These are phyloP conservation scores for Callimorpha dominula DNA, from an alignment of 2,888 invertebrate species.

Conservation along the genomic window DNA sequence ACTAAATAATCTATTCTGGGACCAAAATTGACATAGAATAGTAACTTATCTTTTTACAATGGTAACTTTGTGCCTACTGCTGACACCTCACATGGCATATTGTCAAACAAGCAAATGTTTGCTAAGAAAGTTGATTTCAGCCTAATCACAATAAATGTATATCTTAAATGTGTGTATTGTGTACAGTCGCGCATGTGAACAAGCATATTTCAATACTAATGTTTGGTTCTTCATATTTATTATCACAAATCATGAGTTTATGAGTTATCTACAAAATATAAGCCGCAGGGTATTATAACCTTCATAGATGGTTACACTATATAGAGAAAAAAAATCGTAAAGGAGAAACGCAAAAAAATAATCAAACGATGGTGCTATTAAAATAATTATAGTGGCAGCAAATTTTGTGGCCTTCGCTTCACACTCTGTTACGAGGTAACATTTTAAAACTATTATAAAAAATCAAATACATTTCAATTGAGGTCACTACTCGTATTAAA, in stretches of 20 bases:
- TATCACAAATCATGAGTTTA: not conserved
- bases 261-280: conserved; percentile 13
- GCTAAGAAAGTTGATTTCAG: not conserved
- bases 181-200: not conserved
- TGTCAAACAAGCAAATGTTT: not conserved
- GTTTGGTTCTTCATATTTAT: not conserved
- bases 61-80: not conserved
- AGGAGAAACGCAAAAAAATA: conserved; percentile 41
- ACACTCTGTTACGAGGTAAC: conserved; percentile 28
- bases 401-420: conserved; percentile 45
- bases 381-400: conserved; percentile 47
- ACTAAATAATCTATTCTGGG: too few relatives aligned
- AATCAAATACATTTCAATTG: conserved; percentile 27
- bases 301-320: conserved; percentile 32
- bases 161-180: too few relatives aligned
- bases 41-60: too few relatives aligned
- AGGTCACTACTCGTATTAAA: conserved; percentile 32
- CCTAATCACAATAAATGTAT: too few relatives aligned
- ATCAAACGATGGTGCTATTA: conserved; percentile 49
- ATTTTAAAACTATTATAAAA: conserved; percentile 13
- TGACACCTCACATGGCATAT: not conserved
- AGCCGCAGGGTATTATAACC: conserved; percentile 10
- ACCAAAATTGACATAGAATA: too few relatives aligned
- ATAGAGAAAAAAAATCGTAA: not conserved
- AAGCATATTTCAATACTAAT: not conserved